Evolutionary conservation across 2,113 vertebrate genomes (phyloP).

Genomic region (Actenoides lindsayi): DNA sequence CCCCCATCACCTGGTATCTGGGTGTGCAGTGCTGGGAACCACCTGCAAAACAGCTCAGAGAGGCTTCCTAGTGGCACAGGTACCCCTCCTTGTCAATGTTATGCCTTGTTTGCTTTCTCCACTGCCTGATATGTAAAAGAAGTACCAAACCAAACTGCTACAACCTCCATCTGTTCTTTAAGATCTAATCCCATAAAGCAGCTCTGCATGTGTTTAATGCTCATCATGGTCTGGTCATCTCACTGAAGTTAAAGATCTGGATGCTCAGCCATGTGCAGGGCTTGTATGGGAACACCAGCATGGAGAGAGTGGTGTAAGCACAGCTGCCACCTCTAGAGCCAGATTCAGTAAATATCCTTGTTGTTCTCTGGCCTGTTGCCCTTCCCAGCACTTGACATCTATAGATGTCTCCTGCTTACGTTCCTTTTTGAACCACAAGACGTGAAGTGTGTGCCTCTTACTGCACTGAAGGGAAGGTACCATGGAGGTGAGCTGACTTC

Average conservation of each 20-base stretch:
- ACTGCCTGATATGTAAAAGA: background rate
- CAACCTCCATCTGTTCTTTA: background rate
- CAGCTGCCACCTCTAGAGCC: background rate
- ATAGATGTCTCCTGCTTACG: accelerated
- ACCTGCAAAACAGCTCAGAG: background rate
- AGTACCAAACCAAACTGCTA: background rate
- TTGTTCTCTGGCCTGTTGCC: background rate
- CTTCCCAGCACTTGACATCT: background rate
- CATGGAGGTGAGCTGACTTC: accelerated
- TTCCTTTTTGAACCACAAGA: background rate
- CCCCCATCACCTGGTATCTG: background rate
- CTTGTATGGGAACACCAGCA: background rate
- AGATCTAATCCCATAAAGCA: background rate
- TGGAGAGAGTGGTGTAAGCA: background rate
- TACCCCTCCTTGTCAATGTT: background rate
- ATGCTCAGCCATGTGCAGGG: background rate
- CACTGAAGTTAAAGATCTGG: background rate
- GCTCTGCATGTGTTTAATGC: background rate
- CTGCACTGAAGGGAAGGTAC: background rate
- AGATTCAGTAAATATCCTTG: background rate
- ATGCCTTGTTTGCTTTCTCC: background rate
- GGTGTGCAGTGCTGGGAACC: background rate
- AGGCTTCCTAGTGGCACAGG: background rate
- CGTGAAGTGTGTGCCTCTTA: background rate
- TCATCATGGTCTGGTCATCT: background rate